Evolutionary conservation across 35 echinoderm and acorn worm genomes (phyloP).

Genomic region (Lytechinus variegatus): DNA sequence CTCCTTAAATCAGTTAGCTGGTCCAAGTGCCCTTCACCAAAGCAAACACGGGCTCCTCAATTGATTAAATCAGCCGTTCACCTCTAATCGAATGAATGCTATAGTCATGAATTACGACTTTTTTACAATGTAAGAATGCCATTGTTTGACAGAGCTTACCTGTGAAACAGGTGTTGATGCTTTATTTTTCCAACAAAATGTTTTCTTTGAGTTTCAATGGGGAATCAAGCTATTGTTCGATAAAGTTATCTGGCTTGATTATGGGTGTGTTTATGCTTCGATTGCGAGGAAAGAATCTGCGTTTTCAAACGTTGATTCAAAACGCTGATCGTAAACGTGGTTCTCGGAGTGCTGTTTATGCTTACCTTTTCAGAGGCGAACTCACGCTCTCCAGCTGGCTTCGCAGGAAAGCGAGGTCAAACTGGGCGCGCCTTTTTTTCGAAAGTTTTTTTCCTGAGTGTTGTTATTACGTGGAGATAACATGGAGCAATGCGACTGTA

Average conservation of each 20-base stretch:
- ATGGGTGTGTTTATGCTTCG: no score
- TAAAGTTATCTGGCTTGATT: background rate
- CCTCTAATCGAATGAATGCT: background rate
- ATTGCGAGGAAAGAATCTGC: no score
- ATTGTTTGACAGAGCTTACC: background rate
- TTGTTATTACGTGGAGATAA: no score
- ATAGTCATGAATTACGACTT: background rate
- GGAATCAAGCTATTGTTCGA: background rate
- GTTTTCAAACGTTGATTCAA: no score
- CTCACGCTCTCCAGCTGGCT: no score
- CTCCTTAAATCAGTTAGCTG: background rate
- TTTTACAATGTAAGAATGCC: background rate
- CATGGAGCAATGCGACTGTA: no score
- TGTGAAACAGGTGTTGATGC: background rate
- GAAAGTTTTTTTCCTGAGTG: no score
- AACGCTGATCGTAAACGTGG: no score
- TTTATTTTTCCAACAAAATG: constrained; percentile 7
- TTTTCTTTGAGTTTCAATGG: background rate
- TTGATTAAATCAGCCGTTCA: background rate
- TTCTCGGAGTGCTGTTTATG: no score
- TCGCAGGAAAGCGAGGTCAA: no score
- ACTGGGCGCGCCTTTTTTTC: no score
- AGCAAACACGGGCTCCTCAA: background rate
- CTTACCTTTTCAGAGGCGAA: no score
- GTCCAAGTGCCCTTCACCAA: background rate